Conservation (phyloP, 92 coral and sea anemone genomes). For the Epizoanthus stellaris region DNA sequence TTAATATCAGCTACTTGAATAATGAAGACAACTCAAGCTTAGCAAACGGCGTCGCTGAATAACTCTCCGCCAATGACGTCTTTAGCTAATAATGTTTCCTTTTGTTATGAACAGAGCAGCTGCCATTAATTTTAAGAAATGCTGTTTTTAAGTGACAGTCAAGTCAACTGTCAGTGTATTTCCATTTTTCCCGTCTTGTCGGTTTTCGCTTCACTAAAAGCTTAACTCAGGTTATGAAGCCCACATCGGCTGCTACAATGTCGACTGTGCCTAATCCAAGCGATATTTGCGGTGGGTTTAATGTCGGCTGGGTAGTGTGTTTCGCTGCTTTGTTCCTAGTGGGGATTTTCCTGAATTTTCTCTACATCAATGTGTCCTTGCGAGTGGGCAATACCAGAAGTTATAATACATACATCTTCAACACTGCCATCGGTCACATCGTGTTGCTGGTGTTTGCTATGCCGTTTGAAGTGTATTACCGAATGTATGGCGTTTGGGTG, state of each 20-base stretch:
- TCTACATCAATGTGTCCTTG: slow-evolving; percentile 9
- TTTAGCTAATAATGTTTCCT: not conserved
- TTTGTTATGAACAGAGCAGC: not conserved
- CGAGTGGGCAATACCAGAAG: slow-evolving; percentile 15
- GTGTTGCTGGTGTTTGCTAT: not conserved
- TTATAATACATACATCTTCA: slow-evolving; percentile 9
- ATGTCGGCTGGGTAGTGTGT: not conserved
- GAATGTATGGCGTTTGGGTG: slow-evolving; percentile 25
- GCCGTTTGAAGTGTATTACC: slow-evolving; percentile 9
- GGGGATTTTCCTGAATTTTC: not conserved
- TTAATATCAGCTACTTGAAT: too few relatives aligned
- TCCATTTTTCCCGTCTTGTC: not conserved
- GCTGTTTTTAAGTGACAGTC: not conserved
- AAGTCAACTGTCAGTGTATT: not conserved
- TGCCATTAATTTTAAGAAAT: not conserved
- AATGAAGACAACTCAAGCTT: not conserved
- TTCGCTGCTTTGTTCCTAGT: slow-evolving; percentile 6
- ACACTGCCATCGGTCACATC: not conserved
- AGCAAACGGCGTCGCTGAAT: too few relatives aligned
- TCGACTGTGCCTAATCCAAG: not conserved
- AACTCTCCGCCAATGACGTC: not conserved
- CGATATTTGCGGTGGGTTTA: slow-evolving; percentile 3
- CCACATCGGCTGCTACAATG: not conserved
- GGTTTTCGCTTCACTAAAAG: not conserved
- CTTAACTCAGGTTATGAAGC: not conserved